Evolutionary conservation across 2,797 vertebrate species (phyloP).

Genomic region (Enteromius radiatus): DNA sequence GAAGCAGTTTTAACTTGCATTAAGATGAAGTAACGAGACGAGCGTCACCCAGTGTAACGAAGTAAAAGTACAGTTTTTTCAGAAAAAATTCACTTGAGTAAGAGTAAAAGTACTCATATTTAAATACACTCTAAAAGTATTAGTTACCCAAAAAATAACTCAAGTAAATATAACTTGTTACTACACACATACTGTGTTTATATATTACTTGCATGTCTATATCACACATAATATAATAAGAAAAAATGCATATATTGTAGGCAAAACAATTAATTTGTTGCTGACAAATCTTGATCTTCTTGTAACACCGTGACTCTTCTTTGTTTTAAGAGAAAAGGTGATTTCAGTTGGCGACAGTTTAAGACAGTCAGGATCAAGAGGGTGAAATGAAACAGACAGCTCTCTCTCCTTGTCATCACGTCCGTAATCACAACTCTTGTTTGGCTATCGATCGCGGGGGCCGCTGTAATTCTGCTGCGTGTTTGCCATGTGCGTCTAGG

Average conservation of each 20-base stretch:
- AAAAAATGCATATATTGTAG: not conserved
- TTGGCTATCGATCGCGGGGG: constrained; percentile 70
- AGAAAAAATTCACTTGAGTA: no score
- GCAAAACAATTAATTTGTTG: not conserved
- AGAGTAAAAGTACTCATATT: no score
- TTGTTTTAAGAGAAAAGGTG: not conserved
- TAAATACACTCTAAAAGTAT: no score
- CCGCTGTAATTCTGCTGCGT: constrained; percentile 60
- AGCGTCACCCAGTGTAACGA: no score
- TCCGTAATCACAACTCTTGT: constrained; percentile 74
- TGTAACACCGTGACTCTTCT: not conserved
- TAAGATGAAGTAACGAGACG: no score
- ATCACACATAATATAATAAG: not conserved
- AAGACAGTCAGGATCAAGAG: not conserved
- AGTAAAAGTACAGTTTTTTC: no score
- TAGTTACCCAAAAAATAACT: no score
- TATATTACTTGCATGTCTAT: not conserved
- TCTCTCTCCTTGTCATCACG: constrained; percentile 65
- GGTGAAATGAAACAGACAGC: constrained; percentile 60
- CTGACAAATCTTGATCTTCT: not conserved
- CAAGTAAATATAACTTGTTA: no score
- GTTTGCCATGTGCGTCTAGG: constrained; percentile 60
- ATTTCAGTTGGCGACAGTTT: not conserved
- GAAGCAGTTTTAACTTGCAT: no score
- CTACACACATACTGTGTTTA: not conserved